These are phyloP conservation scores for Dryococelus australis DNA, from an alignment of 2,888 invertebrate genomes.

Conservation along the genomic window DNA sequence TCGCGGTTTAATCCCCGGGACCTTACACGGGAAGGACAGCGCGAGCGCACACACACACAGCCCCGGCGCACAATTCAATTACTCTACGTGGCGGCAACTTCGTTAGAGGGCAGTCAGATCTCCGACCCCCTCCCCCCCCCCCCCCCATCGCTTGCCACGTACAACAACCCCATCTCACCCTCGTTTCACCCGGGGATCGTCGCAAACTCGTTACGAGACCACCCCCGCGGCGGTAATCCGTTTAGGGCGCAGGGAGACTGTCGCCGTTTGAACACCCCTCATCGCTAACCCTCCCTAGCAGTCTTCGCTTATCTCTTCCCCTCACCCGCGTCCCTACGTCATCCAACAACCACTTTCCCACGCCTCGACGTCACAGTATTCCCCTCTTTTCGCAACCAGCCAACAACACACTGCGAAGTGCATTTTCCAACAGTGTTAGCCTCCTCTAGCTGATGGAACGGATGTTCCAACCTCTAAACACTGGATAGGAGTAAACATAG, in stretches of 20 bases:
- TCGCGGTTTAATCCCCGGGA: too few species aligned
- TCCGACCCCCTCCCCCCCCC: not conserved
- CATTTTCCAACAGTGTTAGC: too few species aligned
- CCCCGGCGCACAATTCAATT: not conserved
- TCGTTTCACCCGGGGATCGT: not conserved
- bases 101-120: slow-evolving; percentile 3
- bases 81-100: not conserved
- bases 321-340: too few species aligned
- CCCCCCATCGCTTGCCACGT: not conserved
- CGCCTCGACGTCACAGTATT: too few species aligned
- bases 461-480: too few species aligned
- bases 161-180: not conserved
- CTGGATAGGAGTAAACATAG: too few species aligned
- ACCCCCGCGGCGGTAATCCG: not conserved
- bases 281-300: too few species aligned
- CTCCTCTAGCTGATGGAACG: too few species aligned
- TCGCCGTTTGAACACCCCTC: not conserved
- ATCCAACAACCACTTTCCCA: too few species aligned
- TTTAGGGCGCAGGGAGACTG: slow-evolving; percentile 1
- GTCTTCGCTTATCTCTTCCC: too few species aligned
- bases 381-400: too few species aligned
- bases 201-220: not conserved
- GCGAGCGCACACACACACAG: not conserved
- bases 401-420: too few species aligned
- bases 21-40: not conserved